Evolutionary conservation across 2,113 vertebrate species (phyloP).

Genomic region (Nycticorax nycticorax): DNA sequence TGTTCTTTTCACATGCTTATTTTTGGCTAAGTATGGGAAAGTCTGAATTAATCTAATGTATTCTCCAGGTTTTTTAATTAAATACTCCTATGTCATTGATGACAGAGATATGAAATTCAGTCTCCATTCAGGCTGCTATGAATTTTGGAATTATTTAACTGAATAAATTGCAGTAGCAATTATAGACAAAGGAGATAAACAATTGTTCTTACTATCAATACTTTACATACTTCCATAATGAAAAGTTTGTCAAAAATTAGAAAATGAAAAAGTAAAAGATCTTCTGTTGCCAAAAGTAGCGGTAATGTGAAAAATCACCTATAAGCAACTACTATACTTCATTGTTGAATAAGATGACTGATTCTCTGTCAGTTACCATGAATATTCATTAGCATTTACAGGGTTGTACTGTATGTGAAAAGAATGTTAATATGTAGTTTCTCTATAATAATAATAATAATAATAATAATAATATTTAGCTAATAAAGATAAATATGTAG

Average conservation of each 20-base stretch:
- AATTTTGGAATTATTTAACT: background rate
- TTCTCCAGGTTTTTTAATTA: background rate
- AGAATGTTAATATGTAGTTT: background rate
- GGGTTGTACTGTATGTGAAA: background rate
- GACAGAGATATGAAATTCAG: background rate
- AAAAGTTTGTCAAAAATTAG: background rate
- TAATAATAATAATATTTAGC: background rate
- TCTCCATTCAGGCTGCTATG: background rate
- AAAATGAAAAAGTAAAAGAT: background rate
- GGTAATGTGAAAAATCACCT: background rate
- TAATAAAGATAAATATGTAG: background rate
- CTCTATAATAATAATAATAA: background rate
- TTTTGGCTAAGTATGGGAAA: background rate
- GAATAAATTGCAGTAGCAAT: background rate
- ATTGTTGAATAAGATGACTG: background rate
- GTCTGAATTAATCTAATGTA: background rate
- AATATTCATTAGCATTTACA: background rate
- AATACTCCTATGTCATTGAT: background rate
- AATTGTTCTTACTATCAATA: background rate
- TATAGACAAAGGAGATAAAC: background rate
- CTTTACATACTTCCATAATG: background rate
- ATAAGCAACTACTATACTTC: background rate
- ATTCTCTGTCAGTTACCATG: background rate
- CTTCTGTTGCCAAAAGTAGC: background rate
- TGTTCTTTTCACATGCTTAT: background rate